These are phyloP conservation scores for Cynodonichthys magdalenae DNA, from an alignment of 2,797 vertebrate genomes.

Conservation along the genomic window DNA sequence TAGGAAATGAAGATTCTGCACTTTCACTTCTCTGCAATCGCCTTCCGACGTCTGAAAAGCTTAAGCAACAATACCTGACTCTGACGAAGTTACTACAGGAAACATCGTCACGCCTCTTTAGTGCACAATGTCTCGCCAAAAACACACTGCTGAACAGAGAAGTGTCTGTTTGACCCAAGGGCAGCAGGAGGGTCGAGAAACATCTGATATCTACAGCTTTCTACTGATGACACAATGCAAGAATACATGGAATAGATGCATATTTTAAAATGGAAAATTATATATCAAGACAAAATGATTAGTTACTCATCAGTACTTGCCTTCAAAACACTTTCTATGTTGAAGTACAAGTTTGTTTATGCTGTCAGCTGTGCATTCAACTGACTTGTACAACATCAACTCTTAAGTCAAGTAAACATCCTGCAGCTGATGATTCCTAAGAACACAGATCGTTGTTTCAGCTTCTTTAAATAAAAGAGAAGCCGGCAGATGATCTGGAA, in stretches of 20 bases:
- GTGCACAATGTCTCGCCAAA: background rate
- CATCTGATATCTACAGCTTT: too few relatives aligned
- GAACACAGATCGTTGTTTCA: background rate
- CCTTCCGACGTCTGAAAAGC: slow-evolving; percentile 32
- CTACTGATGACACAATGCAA: too few relatives aligned
- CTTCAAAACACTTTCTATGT: too few relatives aligned
- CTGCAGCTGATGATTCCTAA: background rate
- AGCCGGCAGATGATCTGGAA: background rate
- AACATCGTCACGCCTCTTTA: too few relatives aligned
- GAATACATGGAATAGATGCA: too few relatives aligned
- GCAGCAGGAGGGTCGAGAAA: too few relatives aligned
- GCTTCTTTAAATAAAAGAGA: background rate
- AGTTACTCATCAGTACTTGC: too few relatives aligned
- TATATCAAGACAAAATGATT: too few relatives aligned
- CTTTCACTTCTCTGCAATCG: slow-evolving; percentile 65
- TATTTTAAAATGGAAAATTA: too few relatives aligned
- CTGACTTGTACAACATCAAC: background rate
- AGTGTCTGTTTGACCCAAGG: too few relatives aligned
- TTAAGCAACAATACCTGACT: slow-evolving; percentile 45
- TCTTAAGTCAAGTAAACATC: slow-evolving; percentile 5
- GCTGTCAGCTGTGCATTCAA: background rate
- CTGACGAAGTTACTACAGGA: background rate
- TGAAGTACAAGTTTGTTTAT: too few relatives aligned
- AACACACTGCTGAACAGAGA: background rate
- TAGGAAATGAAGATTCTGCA: background rate